Base-by-base conservation (phyloP, 2,888 invertebrate species). In the Synergus laeviventris region DNA sequence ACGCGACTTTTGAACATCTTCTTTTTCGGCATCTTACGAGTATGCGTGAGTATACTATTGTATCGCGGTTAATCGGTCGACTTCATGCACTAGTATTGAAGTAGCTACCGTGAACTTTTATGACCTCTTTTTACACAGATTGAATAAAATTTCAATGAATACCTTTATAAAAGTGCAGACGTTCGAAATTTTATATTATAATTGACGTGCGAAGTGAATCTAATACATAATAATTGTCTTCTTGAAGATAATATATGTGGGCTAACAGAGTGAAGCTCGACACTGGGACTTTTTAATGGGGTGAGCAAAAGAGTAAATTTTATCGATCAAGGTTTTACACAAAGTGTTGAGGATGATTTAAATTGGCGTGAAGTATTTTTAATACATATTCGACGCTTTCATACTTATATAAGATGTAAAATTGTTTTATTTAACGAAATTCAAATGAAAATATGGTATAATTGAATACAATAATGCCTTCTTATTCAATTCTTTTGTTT, bases 1-100 rank as follows among this genome's bases (percentile, higher is more conserved):
- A 16, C 0, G 16, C 24, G 45, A 70, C 70, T 70, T 70, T 49
- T 49, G 9, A 45, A 31, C 24, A 70, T 49, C 49, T 70, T 70
- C 7, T 31, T 70, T 2, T 31, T 45, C 64, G 21, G 7, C 39
- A 42, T 42, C 39, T 64, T 64, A 9, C 21, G 3, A 2, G n/a
- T n/a, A 9, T 42, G 3, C 11, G n/a, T n/a, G 3, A n/a, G 38
- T 18, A 39, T 21, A 42, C 42, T 16, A 70, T 54, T 11, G 16
- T 16, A 70, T 54, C n/a, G 16, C 70, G 70, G 70, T 70, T 70
- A 70, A 49, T 70, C 70, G 70, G 70, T 70, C 70, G 31, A 54
- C 49, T 31, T 45, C n/a, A 66, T 49, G 24, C n/a, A 12, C 49
- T 31, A n/a, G n/a, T n/a, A 49, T 49, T 49, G 31, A 70, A 54